phyloP scores from a whole-genome alignment of 1,140 invertebrate species.

The Marisa cornuarietis region DNA sequence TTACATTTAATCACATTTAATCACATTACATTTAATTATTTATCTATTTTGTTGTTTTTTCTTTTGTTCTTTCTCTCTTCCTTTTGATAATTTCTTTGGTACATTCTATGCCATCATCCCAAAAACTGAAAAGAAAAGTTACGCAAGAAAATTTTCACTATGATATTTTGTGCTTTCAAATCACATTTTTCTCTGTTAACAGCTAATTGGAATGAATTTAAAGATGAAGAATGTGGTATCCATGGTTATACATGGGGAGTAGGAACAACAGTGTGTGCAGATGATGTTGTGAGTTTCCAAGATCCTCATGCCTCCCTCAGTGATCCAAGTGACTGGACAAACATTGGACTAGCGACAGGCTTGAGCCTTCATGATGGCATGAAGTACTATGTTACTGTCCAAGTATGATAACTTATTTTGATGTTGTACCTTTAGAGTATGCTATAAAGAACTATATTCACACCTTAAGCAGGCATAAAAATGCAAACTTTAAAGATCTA shows the following conservation, averaged over 20 bases:
- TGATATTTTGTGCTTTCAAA: neutral
- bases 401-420: neutral
- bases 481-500: no score
- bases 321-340: constrained; percentile 45
- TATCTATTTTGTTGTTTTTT: no score
- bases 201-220: constrained; percentile 56
- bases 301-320: constrained; percentile 46
- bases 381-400: constrained; percentile 37
- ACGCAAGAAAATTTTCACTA: neutral
- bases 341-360: constrained; percentile 40
- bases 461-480: no score
- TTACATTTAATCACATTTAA: no score
- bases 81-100: no score
- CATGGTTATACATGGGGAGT: constrained; percentile 51
- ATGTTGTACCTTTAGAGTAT: no score
- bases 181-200: constrained; percentile 10
- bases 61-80: no score
- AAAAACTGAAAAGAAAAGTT: neutral
- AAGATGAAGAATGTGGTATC: constrained; percentile 53
- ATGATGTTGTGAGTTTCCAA: constrained; percentile 33
- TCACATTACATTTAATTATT: no score
- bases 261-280: constrained; percentile 40
- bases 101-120: neutral
- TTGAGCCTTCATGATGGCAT: constrained; percentile 43
- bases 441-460: no score